Conservation (phyloP, 2,888 invertebrate genomes). For the Yponomeuta plumbellus region DNA sequence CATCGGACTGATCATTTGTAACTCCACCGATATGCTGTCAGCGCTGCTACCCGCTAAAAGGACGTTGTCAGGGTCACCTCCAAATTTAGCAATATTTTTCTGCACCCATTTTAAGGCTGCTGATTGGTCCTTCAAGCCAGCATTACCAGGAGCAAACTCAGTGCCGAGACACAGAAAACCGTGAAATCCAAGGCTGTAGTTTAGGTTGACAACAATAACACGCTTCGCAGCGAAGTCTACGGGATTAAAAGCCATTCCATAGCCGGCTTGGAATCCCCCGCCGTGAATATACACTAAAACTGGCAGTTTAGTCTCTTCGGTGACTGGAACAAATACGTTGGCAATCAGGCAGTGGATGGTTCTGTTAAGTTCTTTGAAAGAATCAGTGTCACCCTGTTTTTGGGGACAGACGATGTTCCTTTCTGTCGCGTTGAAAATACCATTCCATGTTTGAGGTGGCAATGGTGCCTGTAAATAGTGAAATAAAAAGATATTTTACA, state of each 20-base stretch:
- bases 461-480: slow-evolving; percentile 17
- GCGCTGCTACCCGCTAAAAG: slow-evolving; percentile 13
- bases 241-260: slow-evolving; percentile 4
- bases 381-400: neutral
- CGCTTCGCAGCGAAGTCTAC: neutral
- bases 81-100: slow-evolving; percentile 13
- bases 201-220: slow-evolving; percentile 14
- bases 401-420: slow-evolving; percentile 20
- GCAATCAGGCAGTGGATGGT: slow-evolving; percentile 16
- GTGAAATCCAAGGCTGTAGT: slow-evolving; percentile 16
- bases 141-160: slow-evolving; percentile 15
- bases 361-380: neutral
- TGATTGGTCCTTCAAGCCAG: slow-evolving; percentile 16
- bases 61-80: slow-evolving; percentile 18
- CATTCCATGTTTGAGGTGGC: slow-evolving; percentile 16
- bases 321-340: slow-evolving; percentile 18
- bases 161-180: slow-evolving; percentile 17
- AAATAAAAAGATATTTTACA: neutral
- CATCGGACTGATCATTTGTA: slow-evolving; percentile 7
- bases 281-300: slow-evolving; percentile 17
- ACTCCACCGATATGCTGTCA: slow-evolving; percentile 12
- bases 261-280: slow-evolving; percentile 11
- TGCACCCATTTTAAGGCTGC: slow-evolving; percentile 16
- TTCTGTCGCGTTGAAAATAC: slow-evolving; percentile 17
- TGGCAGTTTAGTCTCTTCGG: neutral